A percentile compares a stretch with the other conserved stretches of the same genome.
These are phyloP conservation scores for Neoaliturus tenellus DNA, from an alignment of 2,888 invertebrate genomes.

Conservation along the genomic window DNA sequence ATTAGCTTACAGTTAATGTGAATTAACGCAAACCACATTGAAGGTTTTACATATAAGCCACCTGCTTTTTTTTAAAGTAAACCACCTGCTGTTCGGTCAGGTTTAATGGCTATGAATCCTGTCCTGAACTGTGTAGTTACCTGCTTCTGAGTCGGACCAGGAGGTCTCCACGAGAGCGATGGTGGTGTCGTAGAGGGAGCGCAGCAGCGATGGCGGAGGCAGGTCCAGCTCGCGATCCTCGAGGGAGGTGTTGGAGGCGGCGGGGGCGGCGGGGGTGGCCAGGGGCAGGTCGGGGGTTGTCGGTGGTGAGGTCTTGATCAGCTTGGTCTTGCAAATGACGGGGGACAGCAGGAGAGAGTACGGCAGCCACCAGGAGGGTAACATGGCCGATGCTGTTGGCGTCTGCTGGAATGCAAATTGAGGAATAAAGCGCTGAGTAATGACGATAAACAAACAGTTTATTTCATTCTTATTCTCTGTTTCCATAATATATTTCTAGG, in stretches of 20 bases:
- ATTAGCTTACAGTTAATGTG: too few species aligned
- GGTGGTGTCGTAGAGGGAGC: constrained; percentile 14
- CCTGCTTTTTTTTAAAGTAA: too few species aligned
- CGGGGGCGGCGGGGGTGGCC: not conserved
- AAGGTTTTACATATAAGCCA: too few species aligned
- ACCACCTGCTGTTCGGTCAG: too few species aligned
- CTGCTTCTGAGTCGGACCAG: constrained; percentile 18
- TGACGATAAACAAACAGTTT: too few species aligned
- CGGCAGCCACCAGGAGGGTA: not conserved
- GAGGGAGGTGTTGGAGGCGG: not conserved
- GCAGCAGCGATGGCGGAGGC: constrained; percentile 30
- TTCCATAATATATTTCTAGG: too few species aligned
- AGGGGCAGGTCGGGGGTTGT: not conserved
- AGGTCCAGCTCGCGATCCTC: constrained; percentile 12
- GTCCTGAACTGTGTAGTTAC: too few species aligned
- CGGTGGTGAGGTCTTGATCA: not conserved
- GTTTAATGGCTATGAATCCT: too few species aligned
- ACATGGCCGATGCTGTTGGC: not conserved
- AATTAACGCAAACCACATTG: too few species aligned
- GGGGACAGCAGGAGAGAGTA: not conserved
- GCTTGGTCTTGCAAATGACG: not conserved
- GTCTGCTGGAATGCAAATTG: too few species aligned
- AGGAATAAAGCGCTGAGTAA: too few species aligned
- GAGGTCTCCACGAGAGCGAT: not conserved
- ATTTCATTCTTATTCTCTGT: too few species aligned